A percentile compares a stretch with the other conserved stretches of the same genome.
Conservation (phyloP, 2,797 vertebrate genomes). For the Gadopsis marmoratus region DNA sequence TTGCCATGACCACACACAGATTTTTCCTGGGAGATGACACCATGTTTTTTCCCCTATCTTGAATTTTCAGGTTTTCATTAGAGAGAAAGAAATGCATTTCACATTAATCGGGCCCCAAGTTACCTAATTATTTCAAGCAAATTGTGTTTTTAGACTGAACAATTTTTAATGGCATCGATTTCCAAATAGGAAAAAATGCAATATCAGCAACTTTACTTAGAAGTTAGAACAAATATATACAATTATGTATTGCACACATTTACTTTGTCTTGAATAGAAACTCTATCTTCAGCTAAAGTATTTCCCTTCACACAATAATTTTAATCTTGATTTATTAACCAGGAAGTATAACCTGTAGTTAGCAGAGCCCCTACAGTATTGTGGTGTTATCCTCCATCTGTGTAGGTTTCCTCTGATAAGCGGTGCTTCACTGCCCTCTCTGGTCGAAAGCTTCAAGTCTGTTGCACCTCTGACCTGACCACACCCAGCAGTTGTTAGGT, state of each 20-base stretch:
- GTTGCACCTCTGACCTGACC: background rate
- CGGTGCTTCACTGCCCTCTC: background rate
- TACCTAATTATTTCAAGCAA: background rate
- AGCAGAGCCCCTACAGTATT: constrained; percentile 1
- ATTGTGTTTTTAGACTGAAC: background rate
- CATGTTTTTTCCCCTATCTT: background rate
- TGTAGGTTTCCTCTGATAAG: background rate
- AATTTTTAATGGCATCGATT: background rate
- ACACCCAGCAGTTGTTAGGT: background rate
- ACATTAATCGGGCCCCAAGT: background rate
- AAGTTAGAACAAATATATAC: background rate
- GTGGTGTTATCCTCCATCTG: background rate
- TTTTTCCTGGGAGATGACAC: background rate
- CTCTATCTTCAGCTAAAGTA: background rate
- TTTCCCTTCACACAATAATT: constrained; percentile 2
- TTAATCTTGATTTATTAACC: constrained; percentile 3
- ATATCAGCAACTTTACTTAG: background rate
- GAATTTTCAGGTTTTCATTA: constrained; percentile 4
- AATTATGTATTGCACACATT: background rate
- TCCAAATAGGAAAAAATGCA: background rate
- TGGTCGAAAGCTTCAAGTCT: background rate
- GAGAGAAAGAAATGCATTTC: background rate
- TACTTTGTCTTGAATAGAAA: background rate
- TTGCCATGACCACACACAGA: background rate
- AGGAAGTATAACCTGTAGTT: background rate